A percentile compares a stretch with the other conserved stretches of the same genome.
These are phyloP conservation scores for Eurytoma californica DNA, from an alignment of 2,888 invertebrate genomes.

Conservation along the genomic window DNA sequence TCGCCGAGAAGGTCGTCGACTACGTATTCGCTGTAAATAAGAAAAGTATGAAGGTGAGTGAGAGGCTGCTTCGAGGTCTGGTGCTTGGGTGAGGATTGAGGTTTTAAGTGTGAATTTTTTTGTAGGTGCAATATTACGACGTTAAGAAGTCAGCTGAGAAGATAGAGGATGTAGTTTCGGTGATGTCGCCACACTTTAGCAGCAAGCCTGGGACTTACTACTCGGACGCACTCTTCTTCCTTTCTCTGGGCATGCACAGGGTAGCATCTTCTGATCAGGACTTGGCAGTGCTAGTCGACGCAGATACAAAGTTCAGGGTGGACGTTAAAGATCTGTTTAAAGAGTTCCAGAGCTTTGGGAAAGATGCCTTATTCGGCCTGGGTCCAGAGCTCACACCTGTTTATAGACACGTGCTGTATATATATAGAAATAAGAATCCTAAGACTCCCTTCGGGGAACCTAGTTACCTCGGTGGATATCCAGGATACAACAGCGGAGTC, in stretches of 20 bases:
- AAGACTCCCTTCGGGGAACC: slow-evolving; percentile 80
- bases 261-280: slow-evolving; percentile 80
- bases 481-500: slow-evolving; percentile 90
- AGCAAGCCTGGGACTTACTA: slow-evolving; percentile 85
- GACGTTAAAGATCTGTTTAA: slow-evolving; percentile 82
- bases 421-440: slow-evolving; percentile 81
- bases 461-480: slow-evolving; percentile 77
- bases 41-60: slow-evolving; percentile 74
- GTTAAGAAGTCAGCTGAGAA: slow-evolving; percentile 79
- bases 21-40: slow-evolving; percentile 69
- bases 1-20: slow-evolving; percentile 77
- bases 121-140: slow-evolving; percentile 79
- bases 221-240: slow-evolving; percentile 86
- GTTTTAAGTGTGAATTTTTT: slow-evolving; percentile 36
- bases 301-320: slow-evolving; percentile 84
- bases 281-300: slow-evolving; percentile 84
- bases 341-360: slow-evolving; percentile 81
- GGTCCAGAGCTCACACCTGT: slow-evolving; percentile 87
- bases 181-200: slow-evolving; percentile 84
- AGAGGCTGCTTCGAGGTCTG: too few species aligned
- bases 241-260: slow-evolving; percentile 84
- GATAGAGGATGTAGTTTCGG: slow-evolving; percentile 80
- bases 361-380: slow-evolving; percentile 82
- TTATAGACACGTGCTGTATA: slow-evolving; percentile 84
- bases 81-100: neutral